Conservation (phyloP, 2,113 vertebrate species). For the Dendrocopos noguchii region DNA sequence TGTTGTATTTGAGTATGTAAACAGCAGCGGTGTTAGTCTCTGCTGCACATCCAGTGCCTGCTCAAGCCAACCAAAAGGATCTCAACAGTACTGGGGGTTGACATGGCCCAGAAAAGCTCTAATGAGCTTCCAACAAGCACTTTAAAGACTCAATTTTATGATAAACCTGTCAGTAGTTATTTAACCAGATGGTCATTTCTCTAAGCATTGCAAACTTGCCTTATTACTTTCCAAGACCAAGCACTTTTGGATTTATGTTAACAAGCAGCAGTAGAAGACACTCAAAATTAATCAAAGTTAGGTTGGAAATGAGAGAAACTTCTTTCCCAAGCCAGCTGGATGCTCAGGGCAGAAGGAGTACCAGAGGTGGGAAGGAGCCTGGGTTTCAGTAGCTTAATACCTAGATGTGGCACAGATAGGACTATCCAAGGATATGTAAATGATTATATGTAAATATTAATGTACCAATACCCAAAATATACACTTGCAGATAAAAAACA, state of each 20-base stretch:
- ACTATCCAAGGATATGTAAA: neutral
- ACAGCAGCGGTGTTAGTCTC: neutral
- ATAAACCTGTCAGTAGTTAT: neutral
- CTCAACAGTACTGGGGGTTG: neutral
- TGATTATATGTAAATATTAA: neutral
- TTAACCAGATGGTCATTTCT: neutral
- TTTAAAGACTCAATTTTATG: neutral
- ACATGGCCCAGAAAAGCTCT: neutral
- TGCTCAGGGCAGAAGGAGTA: neutral
- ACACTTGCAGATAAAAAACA: neutral
- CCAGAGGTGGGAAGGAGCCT: neutral
- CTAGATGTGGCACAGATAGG: accelerated
- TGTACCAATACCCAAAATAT: neutral
- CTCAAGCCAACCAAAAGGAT: neutral
- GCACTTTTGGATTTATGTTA: neutral
- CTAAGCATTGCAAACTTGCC: neutral
- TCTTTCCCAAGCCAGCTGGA: neutral
- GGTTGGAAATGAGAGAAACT: neutral
- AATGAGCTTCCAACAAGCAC: neutral
- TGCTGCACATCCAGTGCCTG: neutral
- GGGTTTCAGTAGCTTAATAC: neutral
- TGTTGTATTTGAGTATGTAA: neutral
- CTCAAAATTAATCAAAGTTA: neutral
- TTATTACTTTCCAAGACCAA: neutral
- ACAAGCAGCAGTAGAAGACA: neutral